phyloP scores from a whole-genome alignment of 2,797 vertebrate genomes.

The Pseudomugil tenellus region DNA sequence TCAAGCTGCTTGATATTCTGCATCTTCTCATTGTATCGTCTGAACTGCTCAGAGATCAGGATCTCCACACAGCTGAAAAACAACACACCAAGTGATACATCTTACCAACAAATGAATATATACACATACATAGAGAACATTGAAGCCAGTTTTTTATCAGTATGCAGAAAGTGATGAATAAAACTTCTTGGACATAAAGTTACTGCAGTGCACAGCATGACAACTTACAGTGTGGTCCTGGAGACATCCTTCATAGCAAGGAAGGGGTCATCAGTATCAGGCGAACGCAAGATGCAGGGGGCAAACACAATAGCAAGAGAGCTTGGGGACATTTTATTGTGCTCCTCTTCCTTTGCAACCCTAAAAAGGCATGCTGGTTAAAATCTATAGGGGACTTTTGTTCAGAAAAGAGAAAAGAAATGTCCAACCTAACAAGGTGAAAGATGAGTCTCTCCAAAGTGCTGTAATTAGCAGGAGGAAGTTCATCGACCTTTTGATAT shows the following conservation, averaged over 20 bases:
- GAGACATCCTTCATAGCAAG: slow-evolving; percentile 94
- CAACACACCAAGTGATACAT: slow-evolving; percentile 7
- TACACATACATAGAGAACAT: neutral
- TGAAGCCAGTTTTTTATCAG: neutral
- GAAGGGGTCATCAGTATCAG: slow-evolving; percentile 88
- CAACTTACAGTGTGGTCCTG: slow-evolving; percentile 92
- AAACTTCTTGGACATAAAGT: neutral
- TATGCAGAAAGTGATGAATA: neutral
- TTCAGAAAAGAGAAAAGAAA: neutral
- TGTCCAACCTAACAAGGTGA: slow-evolving; percentile 91
- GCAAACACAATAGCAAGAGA: slow-evolving; percentile 96
- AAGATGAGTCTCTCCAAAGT: slow-evolving; percentile 94
- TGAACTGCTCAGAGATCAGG: slow-evolving; percentile 92
- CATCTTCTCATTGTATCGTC: slow-evolving; percentile 94
- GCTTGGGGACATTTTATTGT: slow-evolving; percentile 93
- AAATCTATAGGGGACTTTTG: neutral
- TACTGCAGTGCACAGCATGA: neutral
- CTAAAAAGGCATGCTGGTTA: slow-evolving; percentile 70
- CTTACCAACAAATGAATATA: slow-evolving; percentile 10
- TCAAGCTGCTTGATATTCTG: slow-evolving; percentile 93
- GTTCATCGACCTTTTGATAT: slow-evolving; percentile 91
- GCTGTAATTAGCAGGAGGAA: slow-evolving; percentile 89
- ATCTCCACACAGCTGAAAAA: slow-evolving; percentile 92
- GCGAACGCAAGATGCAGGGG: slow-evolving; percentile 92
- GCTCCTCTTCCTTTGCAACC: slow-evolving; percentile 89